Evolutionary conservation across 1,140 invertebrate species (phyloP), one percentile per base, ranked within the genome.

Genomic region (Aporrectodea caliginosa): DNA sequence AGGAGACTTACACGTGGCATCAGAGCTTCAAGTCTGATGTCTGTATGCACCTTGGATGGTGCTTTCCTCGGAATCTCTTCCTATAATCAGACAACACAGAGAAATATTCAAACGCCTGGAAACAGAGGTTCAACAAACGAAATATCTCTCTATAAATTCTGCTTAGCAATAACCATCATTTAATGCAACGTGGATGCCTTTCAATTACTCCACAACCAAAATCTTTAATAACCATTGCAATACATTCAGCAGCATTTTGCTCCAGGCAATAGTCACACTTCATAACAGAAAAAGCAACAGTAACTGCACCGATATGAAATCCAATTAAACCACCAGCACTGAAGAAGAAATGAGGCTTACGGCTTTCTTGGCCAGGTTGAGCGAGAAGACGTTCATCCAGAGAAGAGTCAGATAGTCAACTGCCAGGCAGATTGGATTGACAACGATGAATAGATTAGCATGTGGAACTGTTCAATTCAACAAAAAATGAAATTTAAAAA

Each of bases 331-430:
- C 35, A n/a, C 91, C n/a, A n/a, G n/a, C n/a, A n/a, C n/a, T n/a
- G n/a, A n/a, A n/a, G n/a, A n/a, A n/a, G n/a, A n/a, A n/a, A 89
- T 85, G 72, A 27, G 29, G 84, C 89, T 89, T 83, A 88, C 87
- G 78, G 95, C 87, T 73, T 93, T 93, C 82, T 94, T 91, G 84
- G 93, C 92, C 30, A 98, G 90, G 90, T 95, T 96, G 69, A 96
- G 90, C 69, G 92, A 90, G 88, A 98, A 98, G n/a, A 94, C 94
- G 87, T 97, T 96, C 34, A 96, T 91, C 96, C 96, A 98, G 30
- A 98, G 88, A 80, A 95, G 90, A 33, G 94, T 97, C 78, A 92
- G 90, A 73, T 93, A 89, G 87, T 98, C 96, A 82, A 98, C 92
- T 80, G 92, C 92, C 35, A 98, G 87, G 85, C 94, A 92, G 68